Percentiles rank a stretch among this genome's conserved stretches.
These are phyloP conservation scores for Dicycla oo DNA, from an alignment of 2,888 invertebrate species.

Conservation along the genomic window DNA sequence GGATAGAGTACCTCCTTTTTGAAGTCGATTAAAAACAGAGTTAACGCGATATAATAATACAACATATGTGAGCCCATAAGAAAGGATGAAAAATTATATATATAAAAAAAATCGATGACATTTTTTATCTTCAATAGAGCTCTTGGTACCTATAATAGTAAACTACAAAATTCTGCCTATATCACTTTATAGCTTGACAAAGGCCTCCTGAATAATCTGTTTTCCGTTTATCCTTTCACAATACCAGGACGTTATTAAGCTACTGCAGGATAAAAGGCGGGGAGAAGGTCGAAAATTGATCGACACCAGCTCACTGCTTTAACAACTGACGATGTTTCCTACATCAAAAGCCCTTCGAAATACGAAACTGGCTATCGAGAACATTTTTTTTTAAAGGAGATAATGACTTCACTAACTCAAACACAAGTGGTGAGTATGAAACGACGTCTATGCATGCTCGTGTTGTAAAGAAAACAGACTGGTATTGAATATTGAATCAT, in stretches of 20 bases:
- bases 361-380: neutral
- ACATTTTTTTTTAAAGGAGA: neutral
- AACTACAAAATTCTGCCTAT: conserved; percentile 6
- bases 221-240: conserved; percentile 22
- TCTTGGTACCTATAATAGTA: neutral
- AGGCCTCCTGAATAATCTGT: conserved; percentile 25
- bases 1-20: too few relatives aligned
- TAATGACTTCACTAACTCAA: too few relatives aligned
- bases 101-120: neutral
- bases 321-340: neutral
- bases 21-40: too few relatives aligned
- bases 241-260: conserved; percentile 7
- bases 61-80: neutral
- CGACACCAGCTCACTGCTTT: conserved; percentile 6
- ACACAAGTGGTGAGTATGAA: neutral
- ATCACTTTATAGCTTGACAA: neutral
- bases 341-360: neutral
- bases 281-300: conserved; percentile 18
- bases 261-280: conserved; percentile 1
- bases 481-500: neutral
- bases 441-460: neutral
- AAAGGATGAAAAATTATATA: neutral
- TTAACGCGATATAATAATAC: neutral
- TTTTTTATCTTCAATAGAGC: neutral
- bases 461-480: neutral